Evolutionary conservation across 1,140 invertebrate species (phyloP), one percentile per base, ranked within the genome.

Genomic region (Stegodyphus dumicola): DNA sequence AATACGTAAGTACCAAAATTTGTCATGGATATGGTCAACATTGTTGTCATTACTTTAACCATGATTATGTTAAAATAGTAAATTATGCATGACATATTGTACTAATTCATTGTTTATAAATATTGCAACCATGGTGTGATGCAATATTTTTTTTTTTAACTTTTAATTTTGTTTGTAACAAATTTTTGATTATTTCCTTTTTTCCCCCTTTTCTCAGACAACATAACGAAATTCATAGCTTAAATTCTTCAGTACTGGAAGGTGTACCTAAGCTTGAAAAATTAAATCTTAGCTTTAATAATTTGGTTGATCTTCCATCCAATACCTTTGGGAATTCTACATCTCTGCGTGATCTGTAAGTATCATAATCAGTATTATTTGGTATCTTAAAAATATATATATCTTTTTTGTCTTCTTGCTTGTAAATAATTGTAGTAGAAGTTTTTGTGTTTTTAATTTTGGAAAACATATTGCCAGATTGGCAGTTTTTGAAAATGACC

Each of bases 161-260:
- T 33, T 77, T 15, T 11, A 18, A 0, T 51, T 33, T 49, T 9
- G 66, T 48, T 69, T 11, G 11, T 18, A 2, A 7, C 3, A 69
- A 11, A 69, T 13, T n/a, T 18, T 69, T n/a, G 10, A n/a, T n/a
- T 69, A n/a, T 69, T n/a, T 9, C 69, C 0, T 78, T 17, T 87
- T 87, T 89, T n/a, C n/a, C n/a, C n/a, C n/a, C 88, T 52, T 64
- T 52, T 89, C 89, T 17, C 83, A 91, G 90, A 60, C 92, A 94
- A 86, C 93, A 93, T 88, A 95, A 95, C 90, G 91, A 90, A 67
- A 94, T 95, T 88, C 90, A 88, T 64, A 90, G 89, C 65, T 93
- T 95, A 86, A 92, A 93, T 65, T 67, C 71, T 33, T 76, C 87
- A 15, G 77, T 81, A 84, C 90, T 91, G 51, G 91, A 90, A 10